These are phyloP conservation scores for Cottus gobio DNA, from an alignment of 2,113 vertebrate genomes.

Conservation along the genomic window DNA sequence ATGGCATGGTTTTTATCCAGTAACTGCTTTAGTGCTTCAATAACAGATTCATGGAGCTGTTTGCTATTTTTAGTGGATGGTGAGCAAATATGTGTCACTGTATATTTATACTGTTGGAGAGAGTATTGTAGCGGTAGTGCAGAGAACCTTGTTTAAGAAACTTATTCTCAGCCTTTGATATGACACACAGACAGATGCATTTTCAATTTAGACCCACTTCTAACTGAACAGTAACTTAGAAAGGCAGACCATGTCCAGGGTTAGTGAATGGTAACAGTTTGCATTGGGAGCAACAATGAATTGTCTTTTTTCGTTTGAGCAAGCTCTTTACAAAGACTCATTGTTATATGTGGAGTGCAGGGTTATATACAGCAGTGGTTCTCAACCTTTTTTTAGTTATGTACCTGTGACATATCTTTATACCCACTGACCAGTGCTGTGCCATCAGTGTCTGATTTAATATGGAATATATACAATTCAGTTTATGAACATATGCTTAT, in stretches of 20 bases:
- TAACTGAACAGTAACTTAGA: neutral
- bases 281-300: neutral
- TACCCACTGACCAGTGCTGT: too few species aligned
- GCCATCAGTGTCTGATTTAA: too few species aligned
- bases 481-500: too few species aligned
- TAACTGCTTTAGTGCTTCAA: slow-evolving; percentile 19
- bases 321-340: too few species aligned
- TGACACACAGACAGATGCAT: neutral
- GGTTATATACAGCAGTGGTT: too few species aligned
- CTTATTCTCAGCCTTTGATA: neutral
- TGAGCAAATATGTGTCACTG: neutral
- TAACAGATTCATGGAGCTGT: slow-evolving; percentile 31
- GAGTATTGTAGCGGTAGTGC: neutral
- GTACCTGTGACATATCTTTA: too few species aligned
- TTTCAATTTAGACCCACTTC: neutral
- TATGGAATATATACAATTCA: too few species aligned
- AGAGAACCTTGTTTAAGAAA: neutral
- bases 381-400: too few species aligned
- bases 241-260: neutral
- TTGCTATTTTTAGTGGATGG: slow-evolving; percentile 35
- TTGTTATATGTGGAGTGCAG: too few species aligned
- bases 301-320: neutral
- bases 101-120: slow-evolving; percentile 12
- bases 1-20: slow-evolving; percentile 11
- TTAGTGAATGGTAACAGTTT: neutral